phyloP scores from a whole-genome alignment of 2,113 vertebrate genomes.

The Stegastes partitus region DNA sequence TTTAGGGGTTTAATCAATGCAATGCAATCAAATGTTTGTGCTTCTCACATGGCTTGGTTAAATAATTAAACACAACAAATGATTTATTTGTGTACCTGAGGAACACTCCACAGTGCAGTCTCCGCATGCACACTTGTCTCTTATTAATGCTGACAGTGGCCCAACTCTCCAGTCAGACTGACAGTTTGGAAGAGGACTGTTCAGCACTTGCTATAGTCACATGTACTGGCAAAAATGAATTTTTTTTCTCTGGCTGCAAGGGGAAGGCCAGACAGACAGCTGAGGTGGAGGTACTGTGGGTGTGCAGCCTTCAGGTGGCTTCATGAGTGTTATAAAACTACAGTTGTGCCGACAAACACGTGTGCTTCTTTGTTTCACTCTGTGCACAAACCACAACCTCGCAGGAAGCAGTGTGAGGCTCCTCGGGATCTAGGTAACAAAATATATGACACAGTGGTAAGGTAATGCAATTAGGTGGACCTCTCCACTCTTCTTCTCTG shows the following conservation, averaged over 20 bases:
- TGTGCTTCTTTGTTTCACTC: background rate
- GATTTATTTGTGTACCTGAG: no score
- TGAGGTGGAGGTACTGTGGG: background rate
- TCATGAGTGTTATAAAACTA: background rate
- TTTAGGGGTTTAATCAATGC: no score
- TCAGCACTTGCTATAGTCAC: background rate
- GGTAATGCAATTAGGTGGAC: constrained; percentile 55
- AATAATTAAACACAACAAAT: no score
- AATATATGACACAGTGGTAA: constrained; percentile 40
- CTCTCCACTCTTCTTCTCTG: constrained; percentile 50
- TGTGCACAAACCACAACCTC: constrained; percentile 13
- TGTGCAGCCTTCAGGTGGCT: background rate
- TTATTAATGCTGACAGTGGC: no score
- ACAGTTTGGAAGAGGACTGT: background rate
- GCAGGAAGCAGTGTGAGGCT: background rate
- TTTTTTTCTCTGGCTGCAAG: background rate
- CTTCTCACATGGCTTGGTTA: no score
- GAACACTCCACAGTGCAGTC: no score
- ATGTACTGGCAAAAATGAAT: background rate
- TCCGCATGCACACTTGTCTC: no score
- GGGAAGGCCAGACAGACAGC: background rate
- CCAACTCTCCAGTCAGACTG: background rate
- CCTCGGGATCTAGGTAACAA: constrained; percentile 23
- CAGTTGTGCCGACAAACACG: background rate
- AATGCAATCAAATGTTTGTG: no score